Evolutionary conservation across 2,113 vertebrate species (phyloP).

Genomic region (Redunca redunca): DNA sequence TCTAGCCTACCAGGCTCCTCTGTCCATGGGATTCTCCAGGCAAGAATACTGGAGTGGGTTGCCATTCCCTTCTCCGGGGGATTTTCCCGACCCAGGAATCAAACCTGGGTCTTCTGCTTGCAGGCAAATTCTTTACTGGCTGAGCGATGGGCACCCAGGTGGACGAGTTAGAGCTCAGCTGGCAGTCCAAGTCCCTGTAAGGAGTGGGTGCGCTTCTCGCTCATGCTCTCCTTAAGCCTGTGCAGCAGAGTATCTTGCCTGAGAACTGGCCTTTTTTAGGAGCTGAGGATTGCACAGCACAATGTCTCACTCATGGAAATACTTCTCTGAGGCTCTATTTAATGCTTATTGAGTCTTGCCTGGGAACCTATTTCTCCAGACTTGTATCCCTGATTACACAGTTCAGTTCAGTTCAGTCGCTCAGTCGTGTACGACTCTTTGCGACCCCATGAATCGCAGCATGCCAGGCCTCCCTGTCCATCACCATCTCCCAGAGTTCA

Average conservation of each 20-base stretch:
- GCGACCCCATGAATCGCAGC: too few species aligned
- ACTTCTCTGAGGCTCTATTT: neutral
- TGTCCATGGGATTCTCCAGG: neutral
- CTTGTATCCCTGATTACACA: too few species aligned
- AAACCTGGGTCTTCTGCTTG: neutral
- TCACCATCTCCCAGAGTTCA: too few species aligned
- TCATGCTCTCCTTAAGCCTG: neutral
- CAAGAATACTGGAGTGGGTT: neutral
- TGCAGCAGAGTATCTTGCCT: neutral
- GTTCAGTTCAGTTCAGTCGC: too few species aligned
- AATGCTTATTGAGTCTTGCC: neutral
- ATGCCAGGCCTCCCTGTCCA: too few species aligned
- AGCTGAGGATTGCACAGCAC: neutral
- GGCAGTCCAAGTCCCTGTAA: neutral
- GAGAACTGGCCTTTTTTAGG: neutral
- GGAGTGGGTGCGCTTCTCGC: neutral
- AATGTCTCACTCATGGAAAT: neutral
- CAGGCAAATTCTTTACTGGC: neutral
- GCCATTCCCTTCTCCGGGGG: neutral
- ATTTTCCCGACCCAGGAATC: neutral
- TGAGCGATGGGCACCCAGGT: neutral
- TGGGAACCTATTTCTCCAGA: neutral
- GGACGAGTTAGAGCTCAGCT: neutral
- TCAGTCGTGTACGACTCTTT: too few species aligned
- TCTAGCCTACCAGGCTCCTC: neutral